Conservation (phyloP, 2,888 invertebrate genomes). For the Timandra comae region DNA sequence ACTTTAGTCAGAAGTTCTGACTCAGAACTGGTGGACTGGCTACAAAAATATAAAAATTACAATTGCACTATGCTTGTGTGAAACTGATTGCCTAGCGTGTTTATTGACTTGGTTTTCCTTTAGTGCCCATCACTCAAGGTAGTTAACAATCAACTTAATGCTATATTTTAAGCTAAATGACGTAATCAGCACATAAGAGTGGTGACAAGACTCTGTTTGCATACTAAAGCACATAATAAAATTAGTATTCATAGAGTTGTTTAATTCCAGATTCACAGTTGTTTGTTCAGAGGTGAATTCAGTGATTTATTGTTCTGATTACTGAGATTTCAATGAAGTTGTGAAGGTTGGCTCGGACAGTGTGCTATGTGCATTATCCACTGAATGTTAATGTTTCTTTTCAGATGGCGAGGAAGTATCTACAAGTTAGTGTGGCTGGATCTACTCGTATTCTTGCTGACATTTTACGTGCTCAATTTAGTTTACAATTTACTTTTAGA, state of each 20-base stretch:
- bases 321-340: no score
- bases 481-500: slow-evolving; percentile 84
- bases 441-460: slow-evolving; percentile 84
- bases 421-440: slow-evolving; percentile 97
- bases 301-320: no score
- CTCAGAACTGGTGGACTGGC: no score
- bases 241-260: slow-evolving; percentile 26
- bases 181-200: slow-evolving; percentile 32
- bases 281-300: no score
- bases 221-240: slow-evolving; percentile 29
- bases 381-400: slow-evolving; percentile 37
- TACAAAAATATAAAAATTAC: no score
- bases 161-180: slow-evolving; percentile 22
- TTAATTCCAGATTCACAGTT: not conserved
- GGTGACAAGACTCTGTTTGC: slow-evolving; percentile 32
- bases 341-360: no score
- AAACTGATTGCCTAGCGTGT: no score
- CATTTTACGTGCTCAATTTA: slow-evolving; percentile 88
- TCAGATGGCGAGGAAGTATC: slow-evolving; percentile 95
- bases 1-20: no score
- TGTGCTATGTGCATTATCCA: no score
- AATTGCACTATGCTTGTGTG: no score
- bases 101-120: no score
- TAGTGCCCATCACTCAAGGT: no score
- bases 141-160: slow-evolving; percentile 12